Evolutionary conservation across 2,797 vertebrate species (phyloP).

Genomic region (Taenioides sp.): DNA sequence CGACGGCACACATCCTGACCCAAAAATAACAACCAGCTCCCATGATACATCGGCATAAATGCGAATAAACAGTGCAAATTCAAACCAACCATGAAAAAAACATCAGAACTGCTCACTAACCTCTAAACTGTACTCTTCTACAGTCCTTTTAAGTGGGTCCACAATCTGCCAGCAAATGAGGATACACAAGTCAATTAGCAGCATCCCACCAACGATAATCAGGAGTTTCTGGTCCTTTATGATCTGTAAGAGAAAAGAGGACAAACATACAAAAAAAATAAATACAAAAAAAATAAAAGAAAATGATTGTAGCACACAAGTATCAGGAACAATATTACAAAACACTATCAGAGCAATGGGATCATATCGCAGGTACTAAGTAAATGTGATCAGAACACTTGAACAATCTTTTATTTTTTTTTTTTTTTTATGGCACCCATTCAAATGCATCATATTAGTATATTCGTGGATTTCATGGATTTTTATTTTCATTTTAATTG

Average conservation of each 20-base stretch:
- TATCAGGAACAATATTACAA: not conserved
- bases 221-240: slow-evolving; percentile 99
- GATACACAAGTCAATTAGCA: slow-evolving; percentile 98
- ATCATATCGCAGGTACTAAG: not conserved
- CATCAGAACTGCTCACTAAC: slow-evolving; percentile 68
- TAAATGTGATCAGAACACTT: not conserved
- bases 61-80: not conserved
- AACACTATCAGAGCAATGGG: not conserved
- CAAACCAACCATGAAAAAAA: slow-evolving; percentile 2
- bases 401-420: too few relatives aligned
- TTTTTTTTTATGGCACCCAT: too few relatives aligned
- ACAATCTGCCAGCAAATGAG: slow-evolving; percentile 99
- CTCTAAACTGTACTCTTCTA: slow-evolving; percentile 98
- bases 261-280: not conserved
- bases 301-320: not conserved
- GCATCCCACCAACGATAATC: slow-evolving; percentile 98
- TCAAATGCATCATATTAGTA: too few relatives aligned
- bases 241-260: slow-evolving; percentile 80
- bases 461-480: not conserved
- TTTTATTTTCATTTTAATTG: not conserved
- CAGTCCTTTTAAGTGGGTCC: slow-evolving; percentile 95
- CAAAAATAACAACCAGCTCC: slow-evolving; percentile 68
- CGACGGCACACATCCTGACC: slow-evolving; percentile 71
- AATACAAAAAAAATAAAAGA: too few relatives aligned
- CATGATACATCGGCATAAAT: slow-evolving; percentile 15